A percentile compares a stretch with the other conserved stretches of the same genome.
These are phyloP conservation scores for Larimichthys crocea DNA, from an alignment of 2,113 vertebrate species.

Conservation along the genomic window DNA sequence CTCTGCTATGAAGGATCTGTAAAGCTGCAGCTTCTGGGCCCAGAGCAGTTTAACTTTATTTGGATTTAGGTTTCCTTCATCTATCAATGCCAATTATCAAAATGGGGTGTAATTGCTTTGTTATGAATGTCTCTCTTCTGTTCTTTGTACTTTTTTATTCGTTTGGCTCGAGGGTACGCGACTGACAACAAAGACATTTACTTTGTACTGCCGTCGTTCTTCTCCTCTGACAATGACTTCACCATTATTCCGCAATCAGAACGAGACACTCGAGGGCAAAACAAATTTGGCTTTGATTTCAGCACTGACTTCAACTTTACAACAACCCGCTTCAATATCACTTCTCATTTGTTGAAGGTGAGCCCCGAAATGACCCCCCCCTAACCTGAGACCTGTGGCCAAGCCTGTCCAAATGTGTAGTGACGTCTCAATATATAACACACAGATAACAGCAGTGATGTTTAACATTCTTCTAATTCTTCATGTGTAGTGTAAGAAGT, in stretches of 20 bases:
- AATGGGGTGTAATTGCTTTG: slow-evolving; percentile 63
- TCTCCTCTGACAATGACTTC: slow-evolving; percentile 63
- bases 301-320: slow-evolving; percentile 37
- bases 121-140: slow-evolving; percentile 72
- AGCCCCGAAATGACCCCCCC: slow-evolving; percentile 24
- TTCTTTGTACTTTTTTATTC: slow-evolving; percentile 48
- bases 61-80: slow-evolving; percentile 74
- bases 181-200: slow-evolving; percentile 57
- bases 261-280: slow-evolving; percentile 64
- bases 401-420: slow-evolving; percentile 33
- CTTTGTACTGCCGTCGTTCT: slow-evolving; percentile 52
- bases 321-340: slow-evolving; percentile 48
- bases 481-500: slow-evolving; percentile 25
- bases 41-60: slow-evolving; percentile 65
- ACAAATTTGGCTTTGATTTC: slow-evolving; percentile 73
- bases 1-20: slow-evolving; percentile 12
- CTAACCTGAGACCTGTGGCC: slow-evolving; percentile 35
- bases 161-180: slow-evolving; percentile 47
- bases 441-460: slow-evolving; percentile 1
- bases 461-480: slow-evolving; percentile 56
- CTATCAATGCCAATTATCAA: slow-evolving; percentile 72
- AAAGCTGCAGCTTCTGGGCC: slow-evolving; percentile 49
- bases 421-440: slow-evolving; percentile 26
- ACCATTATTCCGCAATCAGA: slow-evolving; percentile 56
- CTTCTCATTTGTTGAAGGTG: slow-evolving; percentile 48